phyloP scores from a whole-genome alignment of 1,140 invertebrate genomes.

The Drosophila neocordata region DNA sequence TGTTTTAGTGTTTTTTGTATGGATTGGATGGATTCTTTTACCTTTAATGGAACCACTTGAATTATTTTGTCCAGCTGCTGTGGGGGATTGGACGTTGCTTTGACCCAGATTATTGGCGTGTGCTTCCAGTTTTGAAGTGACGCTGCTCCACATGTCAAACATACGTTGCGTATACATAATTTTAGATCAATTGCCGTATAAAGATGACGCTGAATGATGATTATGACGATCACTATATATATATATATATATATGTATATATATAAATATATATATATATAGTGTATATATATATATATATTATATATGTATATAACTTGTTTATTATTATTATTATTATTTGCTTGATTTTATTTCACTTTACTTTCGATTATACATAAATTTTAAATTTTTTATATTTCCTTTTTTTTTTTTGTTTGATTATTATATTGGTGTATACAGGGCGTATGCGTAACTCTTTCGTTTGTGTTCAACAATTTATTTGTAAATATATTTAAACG shows the following conservation, averaged over 20 bases:
- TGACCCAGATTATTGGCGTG: slow-evolving; percentile 86
- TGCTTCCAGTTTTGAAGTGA: slow-evolving; percentile 91
- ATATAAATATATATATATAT: background rate
- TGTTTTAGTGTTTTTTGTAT: background rate
- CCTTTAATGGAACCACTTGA: slow-evolving; percentile 94
- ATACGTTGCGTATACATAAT: slow-evolving; percentile 87
- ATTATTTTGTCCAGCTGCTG: slow-evolving; percentile 84
- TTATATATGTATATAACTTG: slow-evolving; percentile 8
- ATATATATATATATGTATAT: slow-evolving; percentile 3
- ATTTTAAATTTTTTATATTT: slow-evolving; percentile 1
- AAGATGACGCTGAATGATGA: slow-evolving; percentile 58
- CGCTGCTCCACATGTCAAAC: slow-evolving; percentile 94
- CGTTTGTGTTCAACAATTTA: slow-evolving; percentile 32
- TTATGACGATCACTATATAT: slow-evolving; percentile 22
- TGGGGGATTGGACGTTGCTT: slow-evolving; percentile 83
- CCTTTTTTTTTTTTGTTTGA: background rate
- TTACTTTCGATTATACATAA: background rate
- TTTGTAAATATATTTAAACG: slow-evolving; percentile 27
- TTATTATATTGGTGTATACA: slow-evolving; percentile 21
- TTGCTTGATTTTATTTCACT: slow-evolving; percentile 1
- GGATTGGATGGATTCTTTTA: slow-evolving; percentile 83
- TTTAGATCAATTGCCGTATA: slow-evolving; percentile 49
- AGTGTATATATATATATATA: background rate
- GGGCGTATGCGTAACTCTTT: slow-evolving; percentile 47
- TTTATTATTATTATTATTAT: slow-evolving; percentile 12